phyloP scores from a whole-genome alignment of 2,797 vertebrate species.

The Danio aesculapii region DNA sequence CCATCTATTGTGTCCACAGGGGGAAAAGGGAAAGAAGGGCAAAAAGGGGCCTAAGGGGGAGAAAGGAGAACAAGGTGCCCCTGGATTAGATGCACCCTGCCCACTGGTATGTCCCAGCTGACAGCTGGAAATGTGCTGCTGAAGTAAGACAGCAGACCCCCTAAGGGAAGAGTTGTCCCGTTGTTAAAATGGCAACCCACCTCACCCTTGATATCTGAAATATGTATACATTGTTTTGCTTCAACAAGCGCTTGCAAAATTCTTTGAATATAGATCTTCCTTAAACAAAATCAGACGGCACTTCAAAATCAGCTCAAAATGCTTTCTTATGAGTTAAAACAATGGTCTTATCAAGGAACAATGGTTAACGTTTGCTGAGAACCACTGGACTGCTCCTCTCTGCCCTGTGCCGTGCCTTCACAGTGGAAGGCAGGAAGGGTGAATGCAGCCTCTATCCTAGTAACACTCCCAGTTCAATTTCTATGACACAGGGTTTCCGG shows the following conservation, averaged over 20 bases:
- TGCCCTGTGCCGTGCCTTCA: slow-evolving; percentile 62
- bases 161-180: slow-evolving; percentile 80
- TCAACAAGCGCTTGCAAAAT: background rate
- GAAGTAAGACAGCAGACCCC: slow-evolving; percentile 67
- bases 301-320: background rate
- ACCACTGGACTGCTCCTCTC: slow-evolving; percentile 80
- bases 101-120: slow-evolving; percentile 95
- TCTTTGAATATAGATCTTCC: background rate
- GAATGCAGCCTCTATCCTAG: slow-evolving; percentile 83
- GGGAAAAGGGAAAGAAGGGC: slow-evolving; percentile 99
- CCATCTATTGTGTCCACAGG: slow-evolving; percentile 96
- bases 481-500: slow-evolving; percentile 99
- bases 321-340: background rate
- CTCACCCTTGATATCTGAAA: slow-evolving; percentile 33
- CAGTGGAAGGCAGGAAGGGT: slow-evolving; percentile 64
- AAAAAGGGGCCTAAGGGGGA: slow-evolving; percentile 99
- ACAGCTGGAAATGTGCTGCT: slow-evolving; percentile 77
- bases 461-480: slow-evolving; percentile 98
- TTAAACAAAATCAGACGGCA: background rate
- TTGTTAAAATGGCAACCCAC: slow-evolving; percentile 65
- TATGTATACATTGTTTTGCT: background rate
- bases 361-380: slow-evolving; percentile 60
- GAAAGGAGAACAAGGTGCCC: slow-evolving; percentile 99
- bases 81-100: slow-evolving; percentile 99
- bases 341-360: slow-evolving; percentile 22